These are phyloP conservation scores for Geotria australis DNA, from an alignment of 2,797 vertebrate species.

Conservation along the genomic window DNA sequence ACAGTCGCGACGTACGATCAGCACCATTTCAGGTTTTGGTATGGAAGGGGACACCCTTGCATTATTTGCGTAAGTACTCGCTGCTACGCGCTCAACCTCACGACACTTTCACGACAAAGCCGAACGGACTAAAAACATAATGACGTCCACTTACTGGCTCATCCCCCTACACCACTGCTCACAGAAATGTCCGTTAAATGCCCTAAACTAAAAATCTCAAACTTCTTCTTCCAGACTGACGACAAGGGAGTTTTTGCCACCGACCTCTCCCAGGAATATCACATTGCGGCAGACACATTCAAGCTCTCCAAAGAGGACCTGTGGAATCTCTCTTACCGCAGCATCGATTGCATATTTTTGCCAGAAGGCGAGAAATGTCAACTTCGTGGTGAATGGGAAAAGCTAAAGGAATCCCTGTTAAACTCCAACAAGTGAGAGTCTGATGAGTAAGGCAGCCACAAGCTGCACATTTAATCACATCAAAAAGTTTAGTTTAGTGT, in stretches of 20 bases:
- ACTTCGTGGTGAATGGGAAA: constrained; percentile 35
- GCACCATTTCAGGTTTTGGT: constrained; percentile 85
- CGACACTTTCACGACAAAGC: no score
- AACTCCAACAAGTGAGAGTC: neutral
- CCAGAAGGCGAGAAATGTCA: constrained; percentile 22
- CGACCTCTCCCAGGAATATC: constrained; percentile 57
- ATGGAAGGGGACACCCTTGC: constrained; percentile 36
- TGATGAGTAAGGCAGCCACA: no score
- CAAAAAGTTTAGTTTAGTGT: no score
- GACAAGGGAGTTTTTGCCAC: constrained; percentile 88
- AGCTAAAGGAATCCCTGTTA: constrained; percentile 17
- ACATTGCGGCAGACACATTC: constrained; percentile 49
- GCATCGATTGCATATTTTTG: constrained; percentile 50
- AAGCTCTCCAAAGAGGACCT: constrained; percentile 27
- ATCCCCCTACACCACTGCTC: neutral
- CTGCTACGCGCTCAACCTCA: no score
- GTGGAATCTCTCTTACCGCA: constrained; percentile 48
- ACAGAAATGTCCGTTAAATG: no score
- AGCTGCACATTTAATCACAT: no score
- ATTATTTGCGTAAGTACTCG: constrained; percentile 49
- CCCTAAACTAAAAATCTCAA: neutral
- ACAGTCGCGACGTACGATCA: constrained; percentile 36
- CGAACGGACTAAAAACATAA: neutral
- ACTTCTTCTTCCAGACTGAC: constrained; percentile 34
- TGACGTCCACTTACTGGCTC: neutral